Percentiles rank a stretch among this genome's conserved stretches.
Conservation (phyloP, 2,888 invertebrate species). For the Augiades crinisus region DNA sequence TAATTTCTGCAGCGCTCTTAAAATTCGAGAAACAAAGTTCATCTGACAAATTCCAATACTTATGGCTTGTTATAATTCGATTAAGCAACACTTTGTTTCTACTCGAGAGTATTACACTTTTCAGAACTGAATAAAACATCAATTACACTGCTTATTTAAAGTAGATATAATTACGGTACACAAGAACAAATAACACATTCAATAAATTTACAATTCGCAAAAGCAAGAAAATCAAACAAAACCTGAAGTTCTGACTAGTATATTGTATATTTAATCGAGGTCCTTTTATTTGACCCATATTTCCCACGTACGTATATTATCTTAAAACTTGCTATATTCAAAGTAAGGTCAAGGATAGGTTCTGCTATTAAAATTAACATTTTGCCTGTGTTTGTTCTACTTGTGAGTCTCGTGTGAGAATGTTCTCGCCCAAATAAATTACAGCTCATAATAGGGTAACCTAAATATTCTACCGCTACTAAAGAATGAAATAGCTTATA, state of each 20-base stretch:
- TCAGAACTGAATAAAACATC: too few species aligned
- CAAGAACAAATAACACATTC: too few species aligned
- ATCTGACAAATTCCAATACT: too few species aligned
- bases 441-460: neutral
- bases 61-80: too few species aligned
- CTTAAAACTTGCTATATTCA: constrained; percentile 2
- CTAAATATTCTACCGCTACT: constrained; percentile 2
- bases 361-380: constrained; percentile 13
- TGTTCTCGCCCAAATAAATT: constrained; percentile 14
- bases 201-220: too few species aligned
- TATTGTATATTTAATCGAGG: neutral
- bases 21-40: too few species aligned
- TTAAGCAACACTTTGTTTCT: too few species aligned
- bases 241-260: neutral
- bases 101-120: too few species aligned
- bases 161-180: too few species aligned
- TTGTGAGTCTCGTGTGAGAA: constrained; percentile 13
- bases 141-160: too few species aligned
- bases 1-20: neutral
- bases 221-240: too few species aligned
- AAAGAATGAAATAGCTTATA: neutral
- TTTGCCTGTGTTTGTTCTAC: constrained; percentile 5
- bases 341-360: constrained; percentile 3
- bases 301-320: neutral
- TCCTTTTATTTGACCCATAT: neutral